Base-by-base conservation (phyloP, 2,888 invertebrate genomes). In the Drosophila lutescens region DNA sequence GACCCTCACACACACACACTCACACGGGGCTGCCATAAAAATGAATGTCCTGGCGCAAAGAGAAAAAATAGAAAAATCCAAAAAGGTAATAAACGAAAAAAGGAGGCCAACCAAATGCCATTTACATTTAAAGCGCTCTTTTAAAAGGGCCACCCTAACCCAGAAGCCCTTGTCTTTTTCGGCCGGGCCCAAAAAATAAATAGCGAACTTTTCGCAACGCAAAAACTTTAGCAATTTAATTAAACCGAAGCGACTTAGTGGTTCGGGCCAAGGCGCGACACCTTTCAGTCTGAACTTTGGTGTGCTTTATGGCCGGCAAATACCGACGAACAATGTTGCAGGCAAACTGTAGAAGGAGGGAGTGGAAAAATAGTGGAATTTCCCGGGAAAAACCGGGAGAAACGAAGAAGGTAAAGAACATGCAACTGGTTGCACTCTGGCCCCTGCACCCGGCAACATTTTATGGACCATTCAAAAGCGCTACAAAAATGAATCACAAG, bases 351-450 rank as follows among this genome's bases (percentile, higher is more conserved):
- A 26, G n/a, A 15, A n/a, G 5, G 2, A 10, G 9, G 5, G 2
- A 0, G n/a, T 15, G 23, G 20, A 44, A 15, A 13, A 51, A 59
- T 20, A 47, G 30, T 30, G 62, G 59, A 41, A 46, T 59, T 44
- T 38, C 15, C 53, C 13, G 26, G 38, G 53, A 2, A 26, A 49
- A 58, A 13, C 17, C 6, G 32, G 30, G 7, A 4, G 36, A 34
- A 17, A 2, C 7, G n/a, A 13, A 0, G 40, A 30, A 13, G 38
- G 32, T 46, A n/a, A 55, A 75, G 40, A 60, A 70, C 73, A 77
- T 70, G 88, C 82, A 87, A 83, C 82, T 72, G 70, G 82, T 83
- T 81, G 82, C 86, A 67, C 53, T 62, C 50, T 78, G 71, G 81
- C 15, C 3, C 9, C 63, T 74, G 77, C 76, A 83, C 69, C 62